Percentiles rank a stretch among this genome's conserved stretches.
Conservation (phyloP, 2,888 invertebrate genomes). For the Oligia fasciuncula region DNA sequence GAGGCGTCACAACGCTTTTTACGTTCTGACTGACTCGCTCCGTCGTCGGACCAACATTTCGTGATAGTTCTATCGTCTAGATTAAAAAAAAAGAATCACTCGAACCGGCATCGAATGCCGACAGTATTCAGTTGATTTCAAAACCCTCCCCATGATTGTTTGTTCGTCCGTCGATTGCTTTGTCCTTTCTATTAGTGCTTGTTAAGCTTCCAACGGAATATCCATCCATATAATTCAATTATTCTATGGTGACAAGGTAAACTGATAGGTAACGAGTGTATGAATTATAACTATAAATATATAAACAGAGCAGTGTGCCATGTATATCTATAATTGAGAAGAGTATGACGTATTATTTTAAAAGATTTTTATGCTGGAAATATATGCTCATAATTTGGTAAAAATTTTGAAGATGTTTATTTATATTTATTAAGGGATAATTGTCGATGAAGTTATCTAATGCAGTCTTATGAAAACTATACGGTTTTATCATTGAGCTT, state of each 20-base stretch:
- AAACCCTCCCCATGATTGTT: conserved; percentile 33
- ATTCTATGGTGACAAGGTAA: conserved; percentile 90
- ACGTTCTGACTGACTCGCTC: conserved; percentile 57
- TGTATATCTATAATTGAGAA: conserved; percentile 87
- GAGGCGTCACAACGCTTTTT: conserved; percentile 43
- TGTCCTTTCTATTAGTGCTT: conserved; percentile 82
- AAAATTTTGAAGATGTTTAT: conserved; percentile 89
- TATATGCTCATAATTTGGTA: conserved; percentile 89
- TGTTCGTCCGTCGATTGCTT: conserved; percentile 64
- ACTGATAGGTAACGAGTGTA: conserved; percentile 85
- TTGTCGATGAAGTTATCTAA: conserved; percentile 79
- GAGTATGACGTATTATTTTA: conserved; percentile 86
- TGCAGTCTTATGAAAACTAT: conserved; percentile 81
- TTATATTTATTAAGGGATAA: conserved; percentile 86
- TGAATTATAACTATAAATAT: conserved; percentile 81
- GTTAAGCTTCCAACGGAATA: conserved; percentile 87
- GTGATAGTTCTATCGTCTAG: conserved; percentile 80
- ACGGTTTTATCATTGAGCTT: conserved; percentile 68
- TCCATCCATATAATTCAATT: conserved; percentile 90
- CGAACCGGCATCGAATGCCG: conserved; percentile 81
- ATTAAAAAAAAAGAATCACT: conserved; percentile 65
- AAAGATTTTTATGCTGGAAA: conserved; percentile 87
- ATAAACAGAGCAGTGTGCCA: conserved; percentile 88
- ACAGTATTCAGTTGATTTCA: conserved; percentile 71
- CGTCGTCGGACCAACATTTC: conserved; percentile 85